These are phyloP conservation scores for Macaca mulatta DNA, from an alignment of 2,113 vertebrate species.

Conservation along the genomic window DNA sequence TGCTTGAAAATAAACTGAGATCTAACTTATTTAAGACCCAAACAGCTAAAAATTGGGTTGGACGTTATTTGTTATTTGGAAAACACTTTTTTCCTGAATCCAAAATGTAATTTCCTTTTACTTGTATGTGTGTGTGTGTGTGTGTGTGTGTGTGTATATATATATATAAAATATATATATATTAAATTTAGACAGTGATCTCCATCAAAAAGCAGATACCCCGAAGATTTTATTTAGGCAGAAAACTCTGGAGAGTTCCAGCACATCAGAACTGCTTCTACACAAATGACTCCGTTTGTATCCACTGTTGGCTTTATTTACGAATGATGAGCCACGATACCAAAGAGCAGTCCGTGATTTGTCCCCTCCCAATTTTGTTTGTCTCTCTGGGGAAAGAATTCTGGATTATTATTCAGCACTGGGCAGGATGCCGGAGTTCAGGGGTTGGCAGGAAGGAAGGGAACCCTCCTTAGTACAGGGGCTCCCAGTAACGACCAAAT, in stretches of 20 bases:
- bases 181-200: background rate
- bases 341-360: background rate
- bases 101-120: background rate
- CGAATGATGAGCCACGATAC: background rate
- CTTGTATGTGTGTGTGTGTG: background rate
- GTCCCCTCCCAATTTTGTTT: background rate
- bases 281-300: background rate
- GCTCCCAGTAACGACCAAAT: background rate
- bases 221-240: background rate
- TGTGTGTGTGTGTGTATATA: background rate
- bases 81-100: background rate
- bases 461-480: conserved; percentile 47
- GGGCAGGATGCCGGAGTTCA: conserved; percentile 55
- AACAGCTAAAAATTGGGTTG: background rate
- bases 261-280: background rate
- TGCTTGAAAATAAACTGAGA: background rate
- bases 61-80: background rate
- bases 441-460: conserved; percentile 47
- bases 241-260: background rate
- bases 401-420: conserved; percentile 13
- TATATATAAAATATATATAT: too few species aligned
- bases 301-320: background rate
- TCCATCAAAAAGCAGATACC: conserved; percentile 5
- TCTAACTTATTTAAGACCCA: background rate
- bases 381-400: conserved; percentile 2